Conservation (phyloP, 2,888 invertebrate genomes). For the Polietes domitor region DNA sequence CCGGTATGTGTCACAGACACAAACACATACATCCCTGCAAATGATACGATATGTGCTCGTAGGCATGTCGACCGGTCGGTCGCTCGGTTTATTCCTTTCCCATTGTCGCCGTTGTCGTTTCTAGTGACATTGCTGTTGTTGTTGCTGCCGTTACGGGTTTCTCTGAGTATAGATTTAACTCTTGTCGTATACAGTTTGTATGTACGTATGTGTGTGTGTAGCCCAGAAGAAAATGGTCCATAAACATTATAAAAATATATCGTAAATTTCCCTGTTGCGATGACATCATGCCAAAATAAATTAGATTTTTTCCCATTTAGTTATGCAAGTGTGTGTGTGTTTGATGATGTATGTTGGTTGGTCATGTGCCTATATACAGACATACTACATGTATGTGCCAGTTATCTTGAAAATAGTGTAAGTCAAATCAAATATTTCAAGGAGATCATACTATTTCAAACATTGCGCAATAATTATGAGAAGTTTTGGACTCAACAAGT, state of each 20-base stretch:
- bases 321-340: constrained; percentile 13
- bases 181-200: background rate
- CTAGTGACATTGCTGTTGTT: background rate
- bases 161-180: constrained; percentile 36
- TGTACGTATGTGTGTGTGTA: no score
- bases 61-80: background rate
- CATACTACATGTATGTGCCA: no score
- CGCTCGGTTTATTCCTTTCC: background rate
- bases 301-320: constrained; percentile 39
- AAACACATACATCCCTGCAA: background rate
- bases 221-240: constrained; percentile 31
- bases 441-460: no score
- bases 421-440: no score
- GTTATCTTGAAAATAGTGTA: no score
- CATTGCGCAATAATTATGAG: no score
- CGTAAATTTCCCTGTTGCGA: constrained; percentile 40
- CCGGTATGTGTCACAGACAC: constrained; percentile 24
- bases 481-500: no score
- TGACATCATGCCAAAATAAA: constrained; percentile 56
- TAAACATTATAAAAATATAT: constrained; percentile 52
- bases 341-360: constrained; percentile 23
- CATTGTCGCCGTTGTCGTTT: constrained; percentile 8
- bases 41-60: background rate
- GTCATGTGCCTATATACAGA: background rate
- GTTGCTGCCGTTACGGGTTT: constrained; percentile 24